Conservation (phyloP, 2,797 vertebrate species). For the Hippopotamyrus pictus region DNA sequence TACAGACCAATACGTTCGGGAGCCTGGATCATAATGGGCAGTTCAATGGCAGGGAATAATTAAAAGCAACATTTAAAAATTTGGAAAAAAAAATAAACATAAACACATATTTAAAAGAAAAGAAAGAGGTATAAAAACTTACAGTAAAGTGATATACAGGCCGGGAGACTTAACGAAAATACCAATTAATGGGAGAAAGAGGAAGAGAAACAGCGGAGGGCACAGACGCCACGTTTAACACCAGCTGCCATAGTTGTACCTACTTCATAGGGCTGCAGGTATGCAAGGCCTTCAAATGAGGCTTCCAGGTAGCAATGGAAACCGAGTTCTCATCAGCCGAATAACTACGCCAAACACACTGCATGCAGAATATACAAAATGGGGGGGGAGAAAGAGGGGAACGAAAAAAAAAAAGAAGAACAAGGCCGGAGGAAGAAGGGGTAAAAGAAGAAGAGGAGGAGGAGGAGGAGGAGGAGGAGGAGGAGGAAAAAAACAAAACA, state of each 20-base stretch:
- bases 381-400: background rate
- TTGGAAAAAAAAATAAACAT: background rate
- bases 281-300: slow-evolving; percentile 98
- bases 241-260: slow-evolving; percentile 66
- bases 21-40: slow-evolving; percentile 31
- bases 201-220: slow-evolving; percentile 42
- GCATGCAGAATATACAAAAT: slow-evolving; percentile 39
- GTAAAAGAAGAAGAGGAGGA: slow-evolving; percentile 46
- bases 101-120: slow-evolving; percentile 19
- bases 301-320: slow-evolving; percentile 99
- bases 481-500: slow-evolving; percentile 59
- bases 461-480: slow-evolving; percentile 49
- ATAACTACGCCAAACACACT: slow-evolving; percentile 99
- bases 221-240: slow-evolving; percentile 51
- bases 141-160: background rate
- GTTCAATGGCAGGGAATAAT: slow-evolving; percentile 37
- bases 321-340: slow-evolving; percentile 99
- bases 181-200: slow-evolving; percentile 28
- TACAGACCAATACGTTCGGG: background rate
- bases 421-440: background rate
- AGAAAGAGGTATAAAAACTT: background rate
- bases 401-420: background rate
- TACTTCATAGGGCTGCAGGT: slow-evolving; percentile 99
- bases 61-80: slow-evolving; percentile 4
- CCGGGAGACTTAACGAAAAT: slow-evolving; percentile 35